Percentiles rank a stretch among this genome's conserved stretches.
These are phyloP conservation scores for Spodoptera picta DNA, from an alignment of 2,888 invertebrate genomes.

Conservation along the genomic window DNA sequence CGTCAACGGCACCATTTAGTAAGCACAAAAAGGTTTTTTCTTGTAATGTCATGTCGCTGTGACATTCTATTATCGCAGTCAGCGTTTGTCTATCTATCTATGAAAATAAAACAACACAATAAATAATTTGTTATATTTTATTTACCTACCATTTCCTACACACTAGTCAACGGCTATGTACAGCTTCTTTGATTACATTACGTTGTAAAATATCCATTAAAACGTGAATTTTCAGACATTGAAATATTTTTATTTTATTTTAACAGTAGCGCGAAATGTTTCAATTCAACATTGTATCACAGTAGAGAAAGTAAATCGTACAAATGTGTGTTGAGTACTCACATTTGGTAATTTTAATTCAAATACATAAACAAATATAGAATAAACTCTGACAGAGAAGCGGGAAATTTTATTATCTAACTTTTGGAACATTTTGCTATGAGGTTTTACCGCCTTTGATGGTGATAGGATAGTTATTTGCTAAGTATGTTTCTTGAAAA, in stretches of 20 bases:
- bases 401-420: slow-evolving; percentile 43
- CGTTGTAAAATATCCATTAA: slow-evolving; percentile 53
- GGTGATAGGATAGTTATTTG: slow-evolving; percentile 1
- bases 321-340: slow-evolving; percentile 37
- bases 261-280: slow-evolving; percentile 39
- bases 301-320: slow-evolving; percentile 52
- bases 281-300: slow-evolving; percentile 58
- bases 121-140: slow-evolving; percentile 62
- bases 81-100: too few relatives aligned
- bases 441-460: slow-evolving; percentile 34
- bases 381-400: slow-evolving; percentile 26
- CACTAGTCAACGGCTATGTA: slow-evolving; percentile 87
- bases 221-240: slow-evolving; percentile 44
- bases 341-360: slow-evolving; percentile 44
- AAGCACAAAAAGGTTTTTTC: too few relatives aligned
- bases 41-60: too few relatives aligned
- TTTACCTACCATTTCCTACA: slow-evolving; percentile 81
- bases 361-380: slow-evolving; percentile 29
- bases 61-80: too few relatives aligned
- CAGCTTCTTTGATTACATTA: slow-evolving; percentile 69
- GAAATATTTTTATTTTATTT: slow-evolving; percentile 29
- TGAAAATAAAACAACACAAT: slow-evolving; percentile 54
- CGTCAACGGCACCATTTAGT: too few relatives aligned
- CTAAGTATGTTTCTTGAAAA: too few relatives aligned
- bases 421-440: slow-evolving; percentile 27